These are phyloP conservation scores for Clunio marinus DNA, from an alignment of 2,888 invertebrate species.

Conservation along the genomic window DNA sequence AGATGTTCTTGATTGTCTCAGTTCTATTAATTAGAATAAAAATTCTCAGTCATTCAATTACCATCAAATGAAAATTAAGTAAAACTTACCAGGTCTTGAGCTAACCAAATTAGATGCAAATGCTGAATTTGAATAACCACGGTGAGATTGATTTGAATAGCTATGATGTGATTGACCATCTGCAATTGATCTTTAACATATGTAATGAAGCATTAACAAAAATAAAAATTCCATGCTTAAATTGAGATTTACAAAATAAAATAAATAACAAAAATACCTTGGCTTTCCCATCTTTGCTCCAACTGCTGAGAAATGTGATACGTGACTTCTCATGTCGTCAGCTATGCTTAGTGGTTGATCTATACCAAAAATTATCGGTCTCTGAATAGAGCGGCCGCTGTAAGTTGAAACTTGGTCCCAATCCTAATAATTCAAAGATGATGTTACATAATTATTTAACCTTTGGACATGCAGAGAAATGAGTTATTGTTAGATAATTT, in stretches of 20 bases:
- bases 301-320: slow-evolving; percentile 65
- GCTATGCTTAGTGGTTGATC: slow-evolving; percentile 59
- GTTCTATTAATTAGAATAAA: slow-evolving; percentile 54
- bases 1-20: slow-evolving; percentile 81
- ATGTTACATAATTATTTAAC: slow-evolving; percentile 38
- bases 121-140: slow-evolving; percentile 63
- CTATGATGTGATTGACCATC: slow-evolving; percentile 88
- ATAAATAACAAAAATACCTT: slow-evolving; percentile 48
- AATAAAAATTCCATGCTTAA: background rate
- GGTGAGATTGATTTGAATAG: slow-evolving; percentile 75
- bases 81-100: slow-evolving; percentile 61
- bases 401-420: slow-evolving; percentile 89
- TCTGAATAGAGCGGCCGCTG: slow-evolving; percentile 82
- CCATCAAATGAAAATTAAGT: slow-evolving; percentile 40
- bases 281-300: slow-evolving; percentile 52
- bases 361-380: slow-evolving; percentile 77
- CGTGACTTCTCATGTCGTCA: slow-evolving; percentile 72
- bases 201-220: background rate
- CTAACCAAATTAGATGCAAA: slow-evolving; percentile 72
- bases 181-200: slow-evolving; percentile 64
- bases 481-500: background rate
- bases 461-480: background rate
- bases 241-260: too few species aligned
- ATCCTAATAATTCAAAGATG: slow-evolving; percentile 54
- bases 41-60: slow-evolving; percentile 15